A percentile compares a stretch with the other conserved stretches of the same genome.
Conservation (phyloP, 2,113 vertebrate genomes). For the Pungitius pungitius region DNA sequence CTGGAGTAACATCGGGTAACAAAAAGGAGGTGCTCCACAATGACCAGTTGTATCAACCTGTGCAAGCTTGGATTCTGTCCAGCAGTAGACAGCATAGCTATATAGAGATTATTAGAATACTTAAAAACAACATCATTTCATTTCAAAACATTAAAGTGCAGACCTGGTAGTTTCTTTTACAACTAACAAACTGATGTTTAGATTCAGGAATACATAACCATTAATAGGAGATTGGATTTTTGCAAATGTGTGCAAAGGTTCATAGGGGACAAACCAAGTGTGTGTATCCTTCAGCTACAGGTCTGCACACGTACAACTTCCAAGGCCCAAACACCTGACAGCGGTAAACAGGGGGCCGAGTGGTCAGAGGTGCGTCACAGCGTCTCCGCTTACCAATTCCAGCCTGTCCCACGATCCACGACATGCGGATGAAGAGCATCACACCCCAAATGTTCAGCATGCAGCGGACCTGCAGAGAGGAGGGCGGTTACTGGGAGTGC, state of each 20-base stretch:
- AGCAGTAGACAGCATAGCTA: not conserved
- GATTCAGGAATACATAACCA: not conserved
- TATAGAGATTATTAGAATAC: not conserved
- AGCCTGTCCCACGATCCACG: slow-evolving; percentile 98
- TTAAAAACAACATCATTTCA: not conserved
- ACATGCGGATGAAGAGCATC: slow-evolving; percentile 98
- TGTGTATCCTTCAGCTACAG: not conserved
- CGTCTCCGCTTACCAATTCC: slow-evolving; percentile 89
- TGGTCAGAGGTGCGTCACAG: not conserved
- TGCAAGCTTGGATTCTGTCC: not conserved
- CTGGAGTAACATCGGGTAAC: not conserved
- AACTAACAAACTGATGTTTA: not conserved
- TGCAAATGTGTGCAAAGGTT: no score
- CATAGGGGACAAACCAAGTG: not conserved
- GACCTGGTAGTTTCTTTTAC: no score
- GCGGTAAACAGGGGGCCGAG: not conserved
- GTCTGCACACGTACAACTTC: not conserved
- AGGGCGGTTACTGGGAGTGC: slow-evolving; percentile 31
- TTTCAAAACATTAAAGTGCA: not conserved
- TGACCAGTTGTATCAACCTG: not conserved
- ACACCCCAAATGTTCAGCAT: slow-evolving; percentile 99
- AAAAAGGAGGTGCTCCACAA: no score
- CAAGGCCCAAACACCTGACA: not conserved
- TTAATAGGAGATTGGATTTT: no score
- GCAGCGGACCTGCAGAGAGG: slow-evolving; percentile 89